phyloP scores from a whole-genome alignment of 2,113 vertebrate genomes.

The Meles meles region DNA sequence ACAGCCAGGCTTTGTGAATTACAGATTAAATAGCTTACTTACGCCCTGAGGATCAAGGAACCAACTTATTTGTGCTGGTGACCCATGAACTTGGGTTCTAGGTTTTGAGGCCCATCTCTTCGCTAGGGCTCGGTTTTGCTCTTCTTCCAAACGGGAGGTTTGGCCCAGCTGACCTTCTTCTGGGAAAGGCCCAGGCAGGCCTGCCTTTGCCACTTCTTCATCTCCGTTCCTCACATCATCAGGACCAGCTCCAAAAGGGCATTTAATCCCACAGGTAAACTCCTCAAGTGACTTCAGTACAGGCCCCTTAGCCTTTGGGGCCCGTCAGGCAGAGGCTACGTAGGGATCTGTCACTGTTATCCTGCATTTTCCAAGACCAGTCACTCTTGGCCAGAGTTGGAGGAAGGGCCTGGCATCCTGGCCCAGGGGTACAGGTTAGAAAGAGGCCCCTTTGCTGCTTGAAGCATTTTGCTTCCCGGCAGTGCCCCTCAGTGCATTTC shows the following conservation, averaged over 20 bases:
- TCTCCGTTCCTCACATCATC: neutral
- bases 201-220: neutral
- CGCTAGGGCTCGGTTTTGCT: neutral
- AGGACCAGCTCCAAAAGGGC: too few species aligned
- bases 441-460: too few species aligned
- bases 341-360: too few species aligned
- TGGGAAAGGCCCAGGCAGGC: accelerated
- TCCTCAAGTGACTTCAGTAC: neutral
- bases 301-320: neutral
- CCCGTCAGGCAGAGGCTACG: neutral
- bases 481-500: accelerated
- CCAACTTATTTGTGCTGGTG: neutral
- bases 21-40: neutral
- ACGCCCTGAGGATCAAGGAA: neutral
- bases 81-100: neutral
- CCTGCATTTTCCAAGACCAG: neutral
- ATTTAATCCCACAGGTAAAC: neutral
- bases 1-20: neutral
- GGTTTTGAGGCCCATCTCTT: neutral
- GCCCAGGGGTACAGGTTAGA: neutral
- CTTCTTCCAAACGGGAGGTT: neutral
- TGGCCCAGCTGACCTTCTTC: neutral
- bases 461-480: neutral
- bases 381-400: neutral
- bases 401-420: neutral